A percentile compares a stretch with the other conserved stretches of the same genome.
Conservation (phyloP, 2,888 invertebrate genomes). For the Metallyticus violacea region DNA sequence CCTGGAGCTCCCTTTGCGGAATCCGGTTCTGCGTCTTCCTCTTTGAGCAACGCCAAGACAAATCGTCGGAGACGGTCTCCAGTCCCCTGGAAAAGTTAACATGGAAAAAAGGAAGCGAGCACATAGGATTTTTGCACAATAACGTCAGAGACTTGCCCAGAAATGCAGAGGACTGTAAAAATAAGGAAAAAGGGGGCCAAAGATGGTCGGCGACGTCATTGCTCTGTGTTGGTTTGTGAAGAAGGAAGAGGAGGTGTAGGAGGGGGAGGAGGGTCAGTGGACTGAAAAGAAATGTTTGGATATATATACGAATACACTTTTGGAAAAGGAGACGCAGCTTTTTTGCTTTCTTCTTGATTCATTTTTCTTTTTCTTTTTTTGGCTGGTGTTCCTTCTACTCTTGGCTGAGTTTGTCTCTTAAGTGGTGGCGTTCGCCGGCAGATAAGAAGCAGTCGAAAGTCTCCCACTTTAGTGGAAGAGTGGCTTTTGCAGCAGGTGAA, state of each 20-base stretch:
- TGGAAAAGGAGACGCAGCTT: not conserved
- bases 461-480: not conserved
- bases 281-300: conserved; percentile 7
- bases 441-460: not conserved
- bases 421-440: not conserved
- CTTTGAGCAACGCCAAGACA: not conserved
- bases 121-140: conserved; percentile 9
- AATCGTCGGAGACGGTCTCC: not conserved
- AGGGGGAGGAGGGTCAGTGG: no score
- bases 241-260: not conserved
- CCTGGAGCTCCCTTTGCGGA: not conserved
- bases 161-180: conserved; percentile 14
- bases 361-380: not conserved
- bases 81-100: not conserved
- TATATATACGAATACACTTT: conserved; percentile 11
- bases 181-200: not conserved
- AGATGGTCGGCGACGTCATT: not conserved
- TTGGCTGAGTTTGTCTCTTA: not conserved
- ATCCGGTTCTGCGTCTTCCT: not conserved
- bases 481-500: not conserved
- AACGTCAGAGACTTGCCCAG: not conserved
- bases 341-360: not conserved
- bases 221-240: not conserved
- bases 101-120: not conserved
- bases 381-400: not conserved